Evolutionary conservation across 2,797 vertebrate genomes (phyloP), one percentile per base, ranked within the genome.

Genomic region (Ciconia nigra): DNA sequence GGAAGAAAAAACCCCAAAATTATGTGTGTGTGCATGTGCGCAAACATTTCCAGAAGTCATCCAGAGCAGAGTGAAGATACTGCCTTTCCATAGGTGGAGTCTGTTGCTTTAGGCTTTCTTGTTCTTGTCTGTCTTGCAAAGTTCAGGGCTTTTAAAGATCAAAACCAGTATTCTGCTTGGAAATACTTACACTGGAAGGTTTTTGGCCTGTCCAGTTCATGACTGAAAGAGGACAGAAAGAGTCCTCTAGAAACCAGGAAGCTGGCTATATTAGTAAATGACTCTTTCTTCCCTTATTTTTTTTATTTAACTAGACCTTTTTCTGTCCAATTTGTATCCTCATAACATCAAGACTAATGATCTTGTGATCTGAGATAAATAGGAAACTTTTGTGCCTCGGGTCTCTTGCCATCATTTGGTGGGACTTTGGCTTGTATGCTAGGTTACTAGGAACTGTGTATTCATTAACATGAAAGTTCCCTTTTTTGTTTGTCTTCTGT

Each of bases 21-120:
- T 25, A 5, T 42, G 2, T 55, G 10, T 70, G 4, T 8, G 1
- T 19, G 52, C 26, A 28, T 31, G 19, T 2, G 19, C 3, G 6
- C 49, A 81, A 73, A 47, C 15, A 11, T 19, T 77, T 86, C 11
- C n/a, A n/a, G 14, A 55, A 90, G 31, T 74, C 18, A 8, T 81
- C 89, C 10, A 37, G 77, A 70, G 28, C 44, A 74, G 37, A 58
- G n/a, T 31, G 22, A 51, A 42, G 26, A 28, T 63, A 11, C 13
- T 91, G 35, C n/a, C 10, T 7, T 79, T 69, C 51, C 6, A 3
- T 5, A 54, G 35, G 7, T 37, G 10, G 35, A 61, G 6, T 42
- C 5, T 44, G 0, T 88, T 90, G 33, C 26, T 81, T 86, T 78
- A 66, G 61, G 8, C 31, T 89, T 42, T 21, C 67, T 78, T 20